Base-by-base conservation (phyloP, 2,797 vertebrate species). In the Falco columbarius region DNA sequence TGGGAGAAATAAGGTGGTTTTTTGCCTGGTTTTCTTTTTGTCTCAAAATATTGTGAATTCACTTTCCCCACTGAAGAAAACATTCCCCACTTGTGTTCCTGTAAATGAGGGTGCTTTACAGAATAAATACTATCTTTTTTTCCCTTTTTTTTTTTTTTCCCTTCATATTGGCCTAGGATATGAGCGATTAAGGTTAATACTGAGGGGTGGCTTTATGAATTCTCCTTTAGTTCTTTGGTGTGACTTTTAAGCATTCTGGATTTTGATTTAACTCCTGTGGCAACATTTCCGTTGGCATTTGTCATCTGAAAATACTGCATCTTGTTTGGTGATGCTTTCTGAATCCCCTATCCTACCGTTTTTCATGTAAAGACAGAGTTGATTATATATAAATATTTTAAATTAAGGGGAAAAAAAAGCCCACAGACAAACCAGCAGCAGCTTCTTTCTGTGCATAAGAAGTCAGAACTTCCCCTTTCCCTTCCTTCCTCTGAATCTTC, bases 31-130 rank as follows among this genome's bases (percentile, higher is more conserved):
- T 94, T 85, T 74, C 88, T 80, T 90, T 93, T 52, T 34, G 30
- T 95, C 88, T 96, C 40, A 72, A 79, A 67, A 32, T 80, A 36
- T 11, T 93, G 90, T 96, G 91, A 97, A 95, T 95, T 97, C 82
- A 91, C 92, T 92, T 89, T 94, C 62, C 62, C 17, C 14, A 3
- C 74, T 58, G 85, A 66, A 82, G 70, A 47, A 77, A 85, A 32
- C 68, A 74, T 81, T 79, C 85, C 59, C 36, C 3, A 3, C 65
- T 79, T 30, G 9, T 90, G 71, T 97, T 96, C 68, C 88, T 82
- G 84, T 90, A 96, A 97, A 49, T 89, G 65, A 75, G 26, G 5
- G 21, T 47, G 30, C 32, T 81, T 91, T 62, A 42, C 27, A 80
- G 59, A 75, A 51, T 42, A 80, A 55, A 34, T 36, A 36, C 36